phyloP scores from a whole-genome alignment of 2,888 invertebrate genomes.

The Hydrotaea diabolus region DNA sequence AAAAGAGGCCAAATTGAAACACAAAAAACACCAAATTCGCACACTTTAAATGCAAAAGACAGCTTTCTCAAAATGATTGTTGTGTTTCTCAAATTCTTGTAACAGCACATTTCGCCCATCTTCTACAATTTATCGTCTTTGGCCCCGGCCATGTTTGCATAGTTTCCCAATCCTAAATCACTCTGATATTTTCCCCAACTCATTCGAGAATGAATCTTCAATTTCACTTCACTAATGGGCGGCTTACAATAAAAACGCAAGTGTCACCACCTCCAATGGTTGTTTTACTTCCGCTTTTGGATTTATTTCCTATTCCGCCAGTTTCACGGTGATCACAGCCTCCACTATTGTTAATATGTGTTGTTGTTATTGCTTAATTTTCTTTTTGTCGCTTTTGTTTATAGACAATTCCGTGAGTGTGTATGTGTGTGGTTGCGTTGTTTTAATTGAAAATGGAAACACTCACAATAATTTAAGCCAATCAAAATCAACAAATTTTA shows the following conservation, averaged over 20 bases:
- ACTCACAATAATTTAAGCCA: constrained; percentile 60
- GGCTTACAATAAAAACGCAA: not conserved
- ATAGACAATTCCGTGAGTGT: constrained; percentile 37
- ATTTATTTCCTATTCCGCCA: constrained; percentile 25
- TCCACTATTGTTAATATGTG: not conserved
- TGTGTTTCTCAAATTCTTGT: no score
- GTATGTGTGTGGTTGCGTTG: constrained; percentile 45
- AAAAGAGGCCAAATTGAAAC: no score
- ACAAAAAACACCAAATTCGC: no score
- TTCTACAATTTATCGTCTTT: no score
- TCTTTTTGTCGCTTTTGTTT: constrained; percentile 35
- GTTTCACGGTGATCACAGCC: not conserved
- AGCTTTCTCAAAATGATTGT: no score
- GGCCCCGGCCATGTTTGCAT: no score
- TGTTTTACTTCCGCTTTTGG: constrained; percentile 16
- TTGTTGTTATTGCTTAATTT: constrained; percentile 17
- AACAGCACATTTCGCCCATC: no score
- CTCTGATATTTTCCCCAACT: no score
- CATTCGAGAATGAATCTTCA: constrained; percentile 3
- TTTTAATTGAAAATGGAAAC: constrained; percentile 43
- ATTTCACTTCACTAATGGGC: not conserved
- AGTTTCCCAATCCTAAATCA: no score
- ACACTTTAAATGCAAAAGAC: no score
- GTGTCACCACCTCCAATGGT: not conserved
- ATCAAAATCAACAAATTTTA: constrained; percentile 55